phyloP scores from a whole-genome alignment of 2,797 vertebrate genomes.

The Semaprochilodus insignis region DNA sequence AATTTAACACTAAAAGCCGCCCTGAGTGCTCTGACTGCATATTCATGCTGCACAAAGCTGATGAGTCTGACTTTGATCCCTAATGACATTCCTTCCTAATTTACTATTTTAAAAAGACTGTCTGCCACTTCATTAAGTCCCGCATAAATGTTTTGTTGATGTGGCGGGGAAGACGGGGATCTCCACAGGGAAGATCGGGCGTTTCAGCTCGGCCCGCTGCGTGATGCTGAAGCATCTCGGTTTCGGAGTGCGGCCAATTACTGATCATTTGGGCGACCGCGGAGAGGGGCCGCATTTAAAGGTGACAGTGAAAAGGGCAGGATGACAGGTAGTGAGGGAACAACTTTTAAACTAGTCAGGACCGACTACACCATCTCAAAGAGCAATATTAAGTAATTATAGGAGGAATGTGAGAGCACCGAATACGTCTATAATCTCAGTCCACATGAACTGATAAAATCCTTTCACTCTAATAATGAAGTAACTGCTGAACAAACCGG shows the following conservation, averaged over 20 bases:
- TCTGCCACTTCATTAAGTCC: neutral
- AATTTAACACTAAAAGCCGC: neutral
- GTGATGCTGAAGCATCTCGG: neutral
- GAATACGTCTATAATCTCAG: too few relatives aligned
- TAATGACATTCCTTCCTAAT: neutral
- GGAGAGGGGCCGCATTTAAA: neutral
- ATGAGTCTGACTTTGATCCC: slow-evolving; percentile 1
- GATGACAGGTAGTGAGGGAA: neutral
- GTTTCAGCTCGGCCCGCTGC: neutral
- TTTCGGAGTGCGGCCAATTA: slow-evolving; percentile 10
- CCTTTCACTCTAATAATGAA: too few relatives aligned
- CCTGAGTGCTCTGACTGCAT: neutral
- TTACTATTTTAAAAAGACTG: neutral
- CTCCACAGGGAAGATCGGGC: neutral
- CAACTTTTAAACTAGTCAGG: neutral
- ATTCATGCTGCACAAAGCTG: neutral
- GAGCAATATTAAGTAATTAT: neutral
- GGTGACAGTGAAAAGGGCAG: neutral
- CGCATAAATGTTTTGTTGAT: neutral
- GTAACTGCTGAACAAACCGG: too few relatives aligned
- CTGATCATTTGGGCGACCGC: slow-evolving; percentile 7
- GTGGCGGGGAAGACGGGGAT: neutral
- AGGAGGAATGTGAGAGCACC: too few relatives aligned
- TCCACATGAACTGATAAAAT: too few relatives aligned
- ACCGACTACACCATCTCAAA: neutral